Evolutionary conservation across 2,797 vertebrate species (phyloP), one percentile per base, ranked within the genome.

Genomic region (Pteronotus mesoamericanus): DNA sequence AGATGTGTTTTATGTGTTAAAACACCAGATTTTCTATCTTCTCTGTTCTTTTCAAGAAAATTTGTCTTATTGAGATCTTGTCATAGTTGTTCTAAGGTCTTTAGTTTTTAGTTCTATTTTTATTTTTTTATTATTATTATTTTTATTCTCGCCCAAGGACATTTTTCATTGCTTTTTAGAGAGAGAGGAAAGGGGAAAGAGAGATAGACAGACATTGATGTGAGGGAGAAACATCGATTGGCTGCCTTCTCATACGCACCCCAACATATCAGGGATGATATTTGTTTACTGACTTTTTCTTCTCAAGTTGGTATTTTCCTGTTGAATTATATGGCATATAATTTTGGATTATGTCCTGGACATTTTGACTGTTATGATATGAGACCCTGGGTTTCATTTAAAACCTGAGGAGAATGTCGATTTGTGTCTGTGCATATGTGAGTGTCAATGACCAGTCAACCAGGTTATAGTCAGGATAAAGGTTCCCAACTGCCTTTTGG

Each of bases 351-450:
- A 14, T 66, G 87, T 71, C 61, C 16, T 83, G 37, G 32, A 57
- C 46, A 12, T 85, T 94, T 94, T 85, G 12, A 57, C 48, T 92
- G 85, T 64, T 53, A 39, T 46, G 18, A 22, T 46, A 15, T 84
- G 48, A 74, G 44, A 92, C 24, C 48, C 21, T 90, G 42, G 26
- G 6, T 84, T 94, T 94, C 87, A 57, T 72, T 91, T 84, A 96
- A 96, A 72, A 68, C 42, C 55, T 59, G 74, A 94, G 48, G 32
- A 79, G 24, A 94, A 61, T 64, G 61, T 83, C 95, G 6, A 10
- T 42, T 42, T 46, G 3, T 69, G 24, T 64, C 2, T 61, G 34
- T 46, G 32, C 46, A 2, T 66, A 9, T 24, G 14, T 69, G 42
- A 75, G 0, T 75, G 8, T 91, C 26, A 57, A 10, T 92, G 37